These are phyloP conservation scores for Eupeodes luniger DNA, from an alignment of 2,888 invertebrate species.

Conservation along the genomic window DNA sequence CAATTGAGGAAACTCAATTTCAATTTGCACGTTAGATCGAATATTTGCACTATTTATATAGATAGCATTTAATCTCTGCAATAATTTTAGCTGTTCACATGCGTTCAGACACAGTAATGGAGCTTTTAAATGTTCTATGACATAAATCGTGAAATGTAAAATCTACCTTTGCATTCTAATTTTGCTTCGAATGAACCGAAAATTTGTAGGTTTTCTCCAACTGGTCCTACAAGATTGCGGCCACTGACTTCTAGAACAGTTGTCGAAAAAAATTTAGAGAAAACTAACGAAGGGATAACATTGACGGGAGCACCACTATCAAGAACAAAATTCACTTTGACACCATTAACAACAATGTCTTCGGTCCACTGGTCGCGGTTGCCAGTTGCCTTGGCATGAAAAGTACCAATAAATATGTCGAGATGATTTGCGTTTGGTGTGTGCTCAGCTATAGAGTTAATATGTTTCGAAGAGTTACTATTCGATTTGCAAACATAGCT, in stretches of 20 bases:
- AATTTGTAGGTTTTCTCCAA: constrained; percentile 29
- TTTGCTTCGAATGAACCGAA: constrained; percentile 26
- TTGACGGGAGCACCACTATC: constrained; percentile 24
- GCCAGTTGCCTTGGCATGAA: constrained; percentile 9
- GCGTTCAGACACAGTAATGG: neutral
- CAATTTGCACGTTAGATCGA: constrained; percentile 1
- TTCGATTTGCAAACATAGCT: constrained; percentile 18
- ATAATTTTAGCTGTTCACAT: constrained; percentile 29
- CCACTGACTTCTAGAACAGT: neutral
- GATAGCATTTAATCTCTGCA: neutral
- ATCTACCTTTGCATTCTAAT: neutral
- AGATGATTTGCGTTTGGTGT: neutral
- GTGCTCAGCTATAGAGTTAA: neutral
- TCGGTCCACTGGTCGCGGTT: constrained; percentile 4
- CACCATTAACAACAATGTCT: constrained; percentile 18
- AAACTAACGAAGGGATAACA: neutral
- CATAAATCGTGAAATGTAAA: constrained; percentile 6
- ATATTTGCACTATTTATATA: neutral
- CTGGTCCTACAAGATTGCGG: constrained; percentile 25
- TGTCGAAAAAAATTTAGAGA: neutral
- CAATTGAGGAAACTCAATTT: neutral
- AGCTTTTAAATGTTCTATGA: constrained; percentile 13
- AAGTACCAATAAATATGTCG: constrained; percentile 2
- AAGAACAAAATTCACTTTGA: constrained; percentile 25
- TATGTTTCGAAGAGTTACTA: neutral